A percentile compares a stretch with the other conserved stretches of the same genome.
Conservation (phyloP, 2,797 vertebrate genomes). For the Alauda arvensis region DNA sequence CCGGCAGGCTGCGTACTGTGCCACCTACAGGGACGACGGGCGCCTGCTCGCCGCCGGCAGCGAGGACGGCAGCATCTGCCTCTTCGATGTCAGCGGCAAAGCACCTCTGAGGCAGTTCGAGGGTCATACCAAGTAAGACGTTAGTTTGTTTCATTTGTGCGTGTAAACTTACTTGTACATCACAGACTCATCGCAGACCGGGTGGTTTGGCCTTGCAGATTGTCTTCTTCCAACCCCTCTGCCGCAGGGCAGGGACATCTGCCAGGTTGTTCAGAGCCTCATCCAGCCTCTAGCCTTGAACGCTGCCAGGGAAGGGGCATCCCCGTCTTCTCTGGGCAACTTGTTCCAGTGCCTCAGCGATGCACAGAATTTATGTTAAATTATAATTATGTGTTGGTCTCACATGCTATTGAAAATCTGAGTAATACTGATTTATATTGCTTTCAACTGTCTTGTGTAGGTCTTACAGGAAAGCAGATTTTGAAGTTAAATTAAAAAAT, state of each 20-base stretch:
- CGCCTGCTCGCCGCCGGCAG: constrained; percentile 88
- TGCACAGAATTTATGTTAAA: not conserved
- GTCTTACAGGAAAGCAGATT: not conserved
- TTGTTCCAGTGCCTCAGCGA: not conserved
- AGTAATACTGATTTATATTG: accelerated
- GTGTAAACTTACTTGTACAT: accelerated
- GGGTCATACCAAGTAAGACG: constrained; percentile 87
- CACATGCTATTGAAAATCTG: not conserved
- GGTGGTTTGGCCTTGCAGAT: not conserved
- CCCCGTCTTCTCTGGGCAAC: accelerated
- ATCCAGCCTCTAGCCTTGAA: not conserved
- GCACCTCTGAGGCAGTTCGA: constrained; percentile 86
- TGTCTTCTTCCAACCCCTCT: accelerated
- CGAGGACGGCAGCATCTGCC: constrained; percentile 82
- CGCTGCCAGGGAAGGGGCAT: not conserved
- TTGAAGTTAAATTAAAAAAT: not conserved
- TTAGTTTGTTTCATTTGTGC: accelerated
- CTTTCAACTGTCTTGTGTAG: accelerated
- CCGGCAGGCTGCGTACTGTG: constrained; percentile 88
- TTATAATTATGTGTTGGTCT: accelerated
- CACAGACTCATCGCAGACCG: accelerated
- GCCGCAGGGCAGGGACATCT: not conserved
- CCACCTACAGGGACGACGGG: constrained; percentile 87
- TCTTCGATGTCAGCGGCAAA: constrained; percentile 86
- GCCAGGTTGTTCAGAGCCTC: not conserved